A percentile compares a stretch with the other conserved stretches of the same genome.
phyloP scores from a whole-genome alignment of 1,140 invertebrate species.

The Caenorhabditis latens region DNA sequence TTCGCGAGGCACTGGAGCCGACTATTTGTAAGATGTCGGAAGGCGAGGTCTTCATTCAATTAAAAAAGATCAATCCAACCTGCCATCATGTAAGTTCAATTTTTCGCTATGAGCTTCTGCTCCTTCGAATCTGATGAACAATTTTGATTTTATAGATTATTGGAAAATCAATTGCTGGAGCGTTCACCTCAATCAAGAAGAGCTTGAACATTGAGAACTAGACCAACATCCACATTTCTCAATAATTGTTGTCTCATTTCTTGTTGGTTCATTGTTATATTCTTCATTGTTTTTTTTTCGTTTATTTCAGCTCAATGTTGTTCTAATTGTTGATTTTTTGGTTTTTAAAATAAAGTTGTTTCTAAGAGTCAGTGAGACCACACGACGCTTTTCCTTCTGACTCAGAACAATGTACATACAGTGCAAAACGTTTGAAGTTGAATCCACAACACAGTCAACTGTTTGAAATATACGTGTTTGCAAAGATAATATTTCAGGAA shows the following conservation, averaged over 20 bases:
- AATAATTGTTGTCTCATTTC: background rate
- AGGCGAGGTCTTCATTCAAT: background rate
- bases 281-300: background rate
- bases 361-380: too few relatives aligned
- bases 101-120: background rate
- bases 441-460: too few relatives aligned
- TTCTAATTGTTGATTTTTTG: background rate
- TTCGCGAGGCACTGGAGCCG: constrained; percentile 3
- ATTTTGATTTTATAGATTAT: background rate
- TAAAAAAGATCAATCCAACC: constrained; percentile 32
- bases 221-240: background rate
- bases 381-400: too few relatives aligned
- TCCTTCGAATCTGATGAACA: too few relatives aligned
- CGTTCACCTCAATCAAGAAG: constrained; percentile 14
- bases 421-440: too few relatives aligned
- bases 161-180: constrained; percentile 39
- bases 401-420: too few relatives aligned
- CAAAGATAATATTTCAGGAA: too few relatives aligned
- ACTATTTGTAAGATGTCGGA: constrained; percentile 10
- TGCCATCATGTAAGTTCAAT: constrained; percentile 21
- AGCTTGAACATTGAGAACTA: constrained; percentile 2
- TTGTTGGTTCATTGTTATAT: background rate
- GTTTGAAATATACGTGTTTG: too few relatives aligned
- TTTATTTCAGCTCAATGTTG: background rate
- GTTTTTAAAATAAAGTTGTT: background rate